Evolutionary conservation across 2,888 invertebrate genomes (phyloP), one percentile per base, ranked within the genome.

Genomic region (Xanthia togata): DNA sequence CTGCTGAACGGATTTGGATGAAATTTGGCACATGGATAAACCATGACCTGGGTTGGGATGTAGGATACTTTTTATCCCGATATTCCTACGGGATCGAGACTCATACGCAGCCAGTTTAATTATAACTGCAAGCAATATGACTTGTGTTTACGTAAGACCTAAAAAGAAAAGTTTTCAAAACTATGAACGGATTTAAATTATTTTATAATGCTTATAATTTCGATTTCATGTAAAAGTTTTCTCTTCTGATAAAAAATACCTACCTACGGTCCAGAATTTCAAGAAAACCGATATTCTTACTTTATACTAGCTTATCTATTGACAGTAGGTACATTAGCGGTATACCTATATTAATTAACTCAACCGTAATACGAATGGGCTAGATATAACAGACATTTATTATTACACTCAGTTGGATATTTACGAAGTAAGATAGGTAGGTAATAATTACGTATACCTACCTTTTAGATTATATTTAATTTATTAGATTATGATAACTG

Each of bases 331-430:
- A 14, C 60, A 62, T 62, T 38, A 67, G 31, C 55, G 38, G 47
- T 67, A 67, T 78, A n/a, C n/a, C n/a, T n/a, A 55, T 71, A 78
- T 78, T 71, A 67, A 79, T 79, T 55, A 78, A 62, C 20, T 72
- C 31, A n/a, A 31, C 65, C 38, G 26, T 41, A 60, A 79, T 44
- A 62, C 67, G 5, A 38, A 65, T 65, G 72, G 20, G 26, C 26
- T 59, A 35, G 63, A 59, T 26, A 44, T 38, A 35, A 44, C 44
- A 59, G 41, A 59, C 6, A 50, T 78, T 55, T 23, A 55, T 55
- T 23, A 55, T 64, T 62, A 35, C 35, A 5, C 53, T 57, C 31
- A 23, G 17, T 41, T 50, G 5, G n/a, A n/a, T 60, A 63, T 31
- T 55, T 50, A 20, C 53, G 14, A 44, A 20, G 57, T 31, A n/a